Percentiles rank a stretch among this genome's conserved stretches.
phyloP scores from a whole-genome alignment of 2,888 invertebrate species.

The Amiota communis region DNA sequence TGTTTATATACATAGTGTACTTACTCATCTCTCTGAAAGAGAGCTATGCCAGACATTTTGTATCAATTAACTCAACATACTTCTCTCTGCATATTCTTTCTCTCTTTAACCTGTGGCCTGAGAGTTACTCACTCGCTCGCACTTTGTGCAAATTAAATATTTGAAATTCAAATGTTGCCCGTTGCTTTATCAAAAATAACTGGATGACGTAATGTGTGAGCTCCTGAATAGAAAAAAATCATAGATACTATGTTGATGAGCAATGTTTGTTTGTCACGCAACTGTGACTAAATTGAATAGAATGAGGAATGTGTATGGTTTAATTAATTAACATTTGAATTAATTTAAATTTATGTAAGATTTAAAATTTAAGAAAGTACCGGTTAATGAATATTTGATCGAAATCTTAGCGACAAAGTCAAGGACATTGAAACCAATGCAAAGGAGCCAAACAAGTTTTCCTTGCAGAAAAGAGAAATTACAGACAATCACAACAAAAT shows the following conservation, averaged over 20 bases:
- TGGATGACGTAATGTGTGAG: constrained; percentile 63
- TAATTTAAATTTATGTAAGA: background rate
- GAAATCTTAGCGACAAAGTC: constrained; percentile 44
- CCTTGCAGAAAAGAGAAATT: background rate
- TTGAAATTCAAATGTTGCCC: constrained; percentile 54
- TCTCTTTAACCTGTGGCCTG: constrained; percentile 24
- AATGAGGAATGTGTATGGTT: background rate
- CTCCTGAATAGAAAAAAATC: constrained; percentile 40
- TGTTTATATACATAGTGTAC: constrained; percentile 33
- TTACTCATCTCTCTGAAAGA: background rate
- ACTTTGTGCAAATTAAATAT: constrained; percentile 49
- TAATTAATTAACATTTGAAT: background rate
- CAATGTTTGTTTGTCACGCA: constrained; percentile 22
- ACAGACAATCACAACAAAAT: constrained; percentile 32
- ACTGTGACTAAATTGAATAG: background rate
- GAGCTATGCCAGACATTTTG: constrained; percentile 35
- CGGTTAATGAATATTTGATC: background rate
- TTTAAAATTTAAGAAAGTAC: constrained; percentile 22
- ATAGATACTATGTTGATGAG: background rate
- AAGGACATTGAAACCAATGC: constrained; percentile 50
- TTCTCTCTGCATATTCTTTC: background rate
- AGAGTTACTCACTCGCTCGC: constrained; percentile 23
- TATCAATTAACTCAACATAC: constrained; percentile 46
- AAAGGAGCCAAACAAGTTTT: constrained; percentile 37
- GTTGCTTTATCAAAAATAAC: constrained; percentile 65